phyloP scores from a whole-genome alignment of 2,888 invertebrate species.

The Alitta virens region DNA sequence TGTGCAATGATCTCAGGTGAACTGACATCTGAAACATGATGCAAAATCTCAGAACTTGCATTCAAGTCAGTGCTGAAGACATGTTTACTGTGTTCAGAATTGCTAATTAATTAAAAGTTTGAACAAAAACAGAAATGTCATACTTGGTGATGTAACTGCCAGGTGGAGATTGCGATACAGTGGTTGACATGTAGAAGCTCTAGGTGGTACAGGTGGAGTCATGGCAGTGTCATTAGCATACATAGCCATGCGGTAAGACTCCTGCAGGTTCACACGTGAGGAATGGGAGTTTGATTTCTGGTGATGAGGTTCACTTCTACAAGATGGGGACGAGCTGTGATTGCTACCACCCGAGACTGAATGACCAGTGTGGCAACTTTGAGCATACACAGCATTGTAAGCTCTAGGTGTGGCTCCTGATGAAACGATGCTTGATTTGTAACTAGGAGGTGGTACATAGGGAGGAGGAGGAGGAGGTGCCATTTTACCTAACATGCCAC shows the following conservation, averaged over 20 bases:
- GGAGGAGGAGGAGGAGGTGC: slow-evolving; percentile 22
- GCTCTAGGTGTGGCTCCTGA: not conserved
- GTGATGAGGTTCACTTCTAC: no score
- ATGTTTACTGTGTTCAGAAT: no score
- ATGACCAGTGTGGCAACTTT: no score
- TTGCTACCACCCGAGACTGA: no score
- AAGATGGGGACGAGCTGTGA: no score
- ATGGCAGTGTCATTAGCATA: not conserved
- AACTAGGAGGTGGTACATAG: slow-evolving; percentile 26
- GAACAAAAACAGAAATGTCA: not conserved
- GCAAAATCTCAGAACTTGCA: not conserved
- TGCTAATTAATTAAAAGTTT: no score
- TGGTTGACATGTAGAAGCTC: not conserved
- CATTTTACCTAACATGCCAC: no score
- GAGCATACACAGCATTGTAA: no score
- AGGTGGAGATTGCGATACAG: not conserved
- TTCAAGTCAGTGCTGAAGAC: no score
- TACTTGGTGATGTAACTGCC: not conserved
- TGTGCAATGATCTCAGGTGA: slow-evolving; percentile 38
- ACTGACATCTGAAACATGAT: slow-evolving; percentile 32
- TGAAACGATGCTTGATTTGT: not conserved
- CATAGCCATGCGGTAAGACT: slow-evolving; percentile 1
- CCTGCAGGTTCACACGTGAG: not conserved
- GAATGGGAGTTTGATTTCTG: no score
- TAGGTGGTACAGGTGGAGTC: no score